phyloP scores from a whole-genome alignment of 2,888 invertebrate genomes.

The Trichogramma evanescens region DNA sequence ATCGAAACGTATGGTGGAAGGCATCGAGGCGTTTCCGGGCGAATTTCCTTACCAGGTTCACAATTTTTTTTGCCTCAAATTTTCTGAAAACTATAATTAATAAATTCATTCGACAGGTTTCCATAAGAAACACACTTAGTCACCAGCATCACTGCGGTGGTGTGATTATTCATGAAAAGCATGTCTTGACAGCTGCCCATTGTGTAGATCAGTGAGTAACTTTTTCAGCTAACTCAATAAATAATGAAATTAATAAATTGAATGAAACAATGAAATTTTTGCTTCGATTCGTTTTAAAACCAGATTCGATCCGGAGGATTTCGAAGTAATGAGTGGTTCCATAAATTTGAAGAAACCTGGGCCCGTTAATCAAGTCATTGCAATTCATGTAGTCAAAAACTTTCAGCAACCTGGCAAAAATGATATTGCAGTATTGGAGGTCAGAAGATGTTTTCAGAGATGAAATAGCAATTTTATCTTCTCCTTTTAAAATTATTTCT shows the following conservation, averaged over 20 bases:
- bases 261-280: no score
- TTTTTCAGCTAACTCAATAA: background rate
- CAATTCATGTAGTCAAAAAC: constrained; percentile 22
- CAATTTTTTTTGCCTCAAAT: no score
- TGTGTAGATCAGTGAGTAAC: constrained; percentile 18
- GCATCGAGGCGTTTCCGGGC: constrained; percentile 27
- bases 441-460: constrained; percentile 10
- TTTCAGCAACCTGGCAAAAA: constrained; percentile 27
- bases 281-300: background rate
- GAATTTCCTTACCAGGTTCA: constrained; percentile 35
- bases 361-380: constrained; percentile 4
- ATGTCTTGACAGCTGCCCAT: constrained; percentile 4
- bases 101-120: background rate
- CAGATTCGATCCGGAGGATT: background rate
- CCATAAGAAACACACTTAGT: background rate
- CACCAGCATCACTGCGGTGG: constrained; percentile 7
- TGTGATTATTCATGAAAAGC: constrained; percentile 3
- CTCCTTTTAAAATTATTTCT: no score
- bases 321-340: constrained; percentile 28
- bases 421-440: constrained; percentile 35
- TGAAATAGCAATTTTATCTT: no score
- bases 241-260: no score
- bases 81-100: no score
- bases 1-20: constrained; percentile 27
- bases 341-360: constrained; percentile 18